Evolutionary conservation across 1,140 invertebrate genomes (phyloP).

Genomic region (Idris sp.): DNA sequence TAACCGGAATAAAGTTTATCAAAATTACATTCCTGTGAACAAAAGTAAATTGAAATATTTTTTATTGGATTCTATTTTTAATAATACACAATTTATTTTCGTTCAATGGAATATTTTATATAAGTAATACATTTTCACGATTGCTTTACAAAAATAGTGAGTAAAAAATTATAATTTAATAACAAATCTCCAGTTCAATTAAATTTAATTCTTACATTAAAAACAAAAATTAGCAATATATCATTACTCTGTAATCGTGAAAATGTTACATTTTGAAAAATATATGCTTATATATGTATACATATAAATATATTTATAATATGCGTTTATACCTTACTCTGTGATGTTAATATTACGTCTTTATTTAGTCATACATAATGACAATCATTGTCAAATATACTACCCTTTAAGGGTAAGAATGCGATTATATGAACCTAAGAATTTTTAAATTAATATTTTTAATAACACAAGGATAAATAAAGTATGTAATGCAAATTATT

Average conservation of each 20-base stretch:
- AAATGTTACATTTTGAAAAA: slow-evolving; percentile 43
- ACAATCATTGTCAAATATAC: slow-evolving; percentile 47
- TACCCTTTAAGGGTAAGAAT: slow-evolving; percentile 20
- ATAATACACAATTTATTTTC: slow-evolving; percentile 41
- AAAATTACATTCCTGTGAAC: slow-evolving; percentile 44
- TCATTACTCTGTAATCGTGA: slow-evolving; percentile 36
- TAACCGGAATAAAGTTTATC: slow-evolving; percentile 14
- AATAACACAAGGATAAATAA: slow-evolving; percentile 50
- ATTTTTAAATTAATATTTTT: slow-evolving; percentile 60
- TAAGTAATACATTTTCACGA: slow-evolving; percentile 17
- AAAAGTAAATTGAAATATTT: slow-evolving; percentile 44
- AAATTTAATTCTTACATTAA: too few species aligned
- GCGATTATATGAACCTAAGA: slow-evolving; percentile 50
- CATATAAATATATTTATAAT: slow-evolving; percentile 46
- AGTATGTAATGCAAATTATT: slow-evolving; percentile 45
- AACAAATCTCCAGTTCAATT: too few species aligned
- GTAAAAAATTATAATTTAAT: too few species aligned
- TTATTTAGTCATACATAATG: slow-evolving; percentile 52
- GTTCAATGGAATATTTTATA: slow-evolving; percentile 36
- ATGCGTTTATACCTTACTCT: slow-evolving; percentile 63
- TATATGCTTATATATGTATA: slow-evolving; percentile 44
- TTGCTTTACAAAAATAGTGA: slow-evolving; percentile 2
- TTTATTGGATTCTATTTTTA: slow-evolving; percentile 35
- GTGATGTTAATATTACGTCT: slow-evolving; percentile 65
- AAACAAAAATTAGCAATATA: too few species aligned